phyloP scores from a whole-genome alignment of 2,113 vertebrate species.

The Jacana jacana region DNA sequence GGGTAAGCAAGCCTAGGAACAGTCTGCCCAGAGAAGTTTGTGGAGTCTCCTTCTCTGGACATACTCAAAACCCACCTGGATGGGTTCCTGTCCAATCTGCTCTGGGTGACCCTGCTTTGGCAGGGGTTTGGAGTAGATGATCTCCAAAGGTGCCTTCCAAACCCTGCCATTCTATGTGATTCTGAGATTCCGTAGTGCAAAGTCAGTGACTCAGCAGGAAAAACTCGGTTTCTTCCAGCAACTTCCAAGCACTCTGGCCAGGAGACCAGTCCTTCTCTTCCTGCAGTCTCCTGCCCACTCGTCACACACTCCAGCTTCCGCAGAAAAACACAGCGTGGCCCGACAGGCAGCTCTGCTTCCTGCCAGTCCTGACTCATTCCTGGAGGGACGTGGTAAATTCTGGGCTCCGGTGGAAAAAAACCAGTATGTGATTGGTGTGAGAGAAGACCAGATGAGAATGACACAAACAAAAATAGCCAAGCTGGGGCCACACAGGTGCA shows the following conservation, averaged over 20 bases:
- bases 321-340: constrained; percentile 35
- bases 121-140: too few species aligned
- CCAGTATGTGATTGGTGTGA: neutral
- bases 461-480: constrained; percentile 5
- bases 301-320: constrained; percentile 21
- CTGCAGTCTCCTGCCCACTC: constrained; percentile 55
- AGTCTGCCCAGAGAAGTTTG: neutral
- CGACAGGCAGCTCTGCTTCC: constrained; percentile 51
- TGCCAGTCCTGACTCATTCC: constrained; percentile 62
- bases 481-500: neutral
- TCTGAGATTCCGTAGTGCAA: neutral
- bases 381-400: constrained; percentile 42
- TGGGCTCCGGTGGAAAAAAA: constrained; percentile 25
- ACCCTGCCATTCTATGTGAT: neutral
- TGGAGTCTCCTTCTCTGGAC: neutral
- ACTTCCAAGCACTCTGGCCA: constrained; percentile 33
- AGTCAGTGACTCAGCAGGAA: neutral
- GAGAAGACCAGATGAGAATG: constrained; percentile 1
- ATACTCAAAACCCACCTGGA: neutral
- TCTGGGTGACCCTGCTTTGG: neutral
- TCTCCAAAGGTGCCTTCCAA: too few species aligned
- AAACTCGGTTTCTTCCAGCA: constrained; percentile 36
- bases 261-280: neutral
- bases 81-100: neutral
- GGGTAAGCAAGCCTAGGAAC: neutral